These are phyloP conservation scores for Leptobrachium ailaonicum DNA, from an alignment of 2,113 vertebrate genomes.

Conservation along the genomic window DNA sequence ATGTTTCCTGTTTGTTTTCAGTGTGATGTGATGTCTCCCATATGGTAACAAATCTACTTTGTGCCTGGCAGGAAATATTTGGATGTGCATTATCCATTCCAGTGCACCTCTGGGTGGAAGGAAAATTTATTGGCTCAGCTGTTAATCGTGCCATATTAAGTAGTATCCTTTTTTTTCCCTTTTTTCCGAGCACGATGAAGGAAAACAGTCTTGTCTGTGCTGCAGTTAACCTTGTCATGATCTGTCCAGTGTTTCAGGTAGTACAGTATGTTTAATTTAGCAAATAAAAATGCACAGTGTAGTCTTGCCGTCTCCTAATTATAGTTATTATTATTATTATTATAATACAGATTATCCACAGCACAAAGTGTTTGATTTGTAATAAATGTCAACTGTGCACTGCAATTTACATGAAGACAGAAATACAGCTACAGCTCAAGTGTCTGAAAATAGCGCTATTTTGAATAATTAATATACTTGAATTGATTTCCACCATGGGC, in stretches of 20 bases:
- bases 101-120: conserved; percentile 27
- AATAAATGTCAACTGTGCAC: conserved; percentile 20
- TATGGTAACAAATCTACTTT: conserved; percentile 40
- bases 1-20: conserved; percentile 23
- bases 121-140: conserved; percentile 43
- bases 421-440: too few species aligned
- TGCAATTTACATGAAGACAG: neutral
- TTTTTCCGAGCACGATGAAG: conserved; percentile 14
- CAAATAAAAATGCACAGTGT: neutral
- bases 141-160: conserved; percentile 25
- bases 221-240: conserved; percentile 15
- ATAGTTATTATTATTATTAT: neutral
- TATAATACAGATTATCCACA: conserved; percentile 13
- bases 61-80: conserved; percentile 18
- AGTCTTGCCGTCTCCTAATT: conserved; percentile 31
- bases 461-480: too few species aligned
- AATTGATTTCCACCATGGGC: too few species aligned
- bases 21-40: conserved; percentile 36
- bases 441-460: too few species aligned
- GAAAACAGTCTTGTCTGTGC: conserved; percentile 9
- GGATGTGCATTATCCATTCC: conserved; percentile 28
- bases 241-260: conserved; percentile 18
- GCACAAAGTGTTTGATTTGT: conserved; percentile 8
- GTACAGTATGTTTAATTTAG: conserved; percentile 22
- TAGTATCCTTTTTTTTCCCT: conserved; percentile 18